Evolutionary conservation across 2,797 vertebrate genomes (phyloP).

Genomic region (Spinibarbus caldwelli): DNA sequence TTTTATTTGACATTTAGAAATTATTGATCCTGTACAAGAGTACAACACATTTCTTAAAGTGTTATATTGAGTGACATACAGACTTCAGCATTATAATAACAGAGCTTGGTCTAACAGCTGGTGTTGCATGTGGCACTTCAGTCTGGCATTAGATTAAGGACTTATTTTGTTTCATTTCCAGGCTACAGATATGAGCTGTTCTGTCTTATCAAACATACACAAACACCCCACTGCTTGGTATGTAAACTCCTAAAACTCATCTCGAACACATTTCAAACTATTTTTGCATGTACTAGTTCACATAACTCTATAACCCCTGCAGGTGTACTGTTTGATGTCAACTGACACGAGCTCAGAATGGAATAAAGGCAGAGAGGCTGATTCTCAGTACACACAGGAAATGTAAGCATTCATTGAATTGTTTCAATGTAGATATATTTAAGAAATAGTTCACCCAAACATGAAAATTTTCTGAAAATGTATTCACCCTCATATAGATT

Average conservation of each 20-base stretch:
- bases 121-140: not conserved
- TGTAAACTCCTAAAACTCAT: slow-evolving; percentile 41
- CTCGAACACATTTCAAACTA: not conserved
- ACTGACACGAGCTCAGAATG: slow-evolving; percentile 77
- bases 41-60: not conserved
- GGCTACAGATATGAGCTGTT: slow-evolving; percentile 87
- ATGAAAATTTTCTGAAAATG: not conserved
- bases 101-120: not conserved
- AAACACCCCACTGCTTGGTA: slow-evolving; percentile 85
- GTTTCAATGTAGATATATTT: not conserved
- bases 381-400: slow-evolving; percentile 78
- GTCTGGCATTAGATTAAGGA: not conserved
- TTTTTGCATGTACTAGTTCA: not conserved
- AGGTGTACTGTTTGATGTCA: slow-evolving; percentile 84
- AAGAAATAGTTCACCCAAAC: not conserved
- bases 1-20: not conserved
- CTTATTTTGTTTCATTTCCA: slow-evolving; percentile 57
- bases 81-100: not conserved
- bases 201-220: slow-evolving; percentile 85
- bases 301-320: slow-evolving; percentile 1
- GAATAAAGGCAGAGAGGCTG: slow-evolving; percentile 74
- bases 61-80: not conserved
- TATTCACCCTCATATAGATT: not conserved
- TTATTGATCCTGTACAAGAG: not conserved
- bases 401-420: slow-evolving; percentile 72